phyloP scores from a whole-genome alignment of 1,140 invertebrate species.

The Linepithema humile region DNA sequence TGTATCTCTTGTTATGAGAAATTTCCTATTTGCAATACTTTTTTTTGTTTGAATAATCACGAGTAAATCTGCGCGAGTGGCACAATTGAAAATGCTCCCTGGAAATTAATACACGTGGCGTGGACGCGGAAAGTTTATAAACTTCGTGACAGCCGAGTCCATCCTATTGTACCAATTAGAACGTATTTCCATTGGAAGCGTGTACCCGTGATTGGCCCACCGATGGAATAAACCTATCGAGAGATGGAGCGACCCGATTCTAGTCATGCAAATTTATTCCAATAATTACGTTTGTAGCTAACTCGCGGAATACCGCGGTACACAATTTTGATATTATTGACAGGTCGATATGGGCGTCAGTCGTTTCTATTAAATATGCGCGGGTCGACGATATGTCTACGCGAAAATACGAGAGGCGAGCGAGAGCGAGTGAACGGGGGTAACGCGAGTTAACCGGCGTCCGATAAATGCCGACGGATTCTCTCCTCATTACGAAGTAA shows the following conservation, averaged over 20 bases:
- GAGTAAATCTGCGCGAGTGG: not conserved
- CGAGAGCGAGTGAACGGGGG: not conserved
- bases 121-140: constrained; percentile 51
- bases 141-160: constrained; percentile 48
- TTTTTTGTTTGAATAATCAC: constrained; percentile 23
- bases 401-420: constrained; percentile 8
- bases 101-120: constrained; percentile 42
- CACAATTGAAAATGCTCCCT: constrained; percentile 38
- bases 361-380: constrained; percentile 47
- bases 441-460: not conserved
- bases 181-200: constrained; percentile 54
- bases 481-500: constrained; percentile 48
- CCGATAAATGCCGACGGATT: constrained; percentile 22
- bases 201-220: constrained; percentile 45
- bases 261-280: constrained; percentile 57
- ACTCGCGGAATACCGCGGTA: constrained; percentile 54
- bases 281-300: constrained; percentile 59
- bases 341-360: constrained; percentile 51
- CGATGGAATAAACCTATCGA: constrained; percentile 50
- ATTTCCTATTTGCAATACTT: not conserved
- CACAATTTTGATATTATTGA: constrained; percentile 59
- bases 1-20: not conserved
- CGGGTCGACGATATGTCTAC: constrained; percentile 27
- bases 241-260: constrained; percentile 48
- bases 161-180: constrained; percentile 53